These are phyloP conservation scores for Diachasma alloeum DNA, from an alignment of 1,140 invertebrate genomes.

Conservation along the genomic window DNA sequence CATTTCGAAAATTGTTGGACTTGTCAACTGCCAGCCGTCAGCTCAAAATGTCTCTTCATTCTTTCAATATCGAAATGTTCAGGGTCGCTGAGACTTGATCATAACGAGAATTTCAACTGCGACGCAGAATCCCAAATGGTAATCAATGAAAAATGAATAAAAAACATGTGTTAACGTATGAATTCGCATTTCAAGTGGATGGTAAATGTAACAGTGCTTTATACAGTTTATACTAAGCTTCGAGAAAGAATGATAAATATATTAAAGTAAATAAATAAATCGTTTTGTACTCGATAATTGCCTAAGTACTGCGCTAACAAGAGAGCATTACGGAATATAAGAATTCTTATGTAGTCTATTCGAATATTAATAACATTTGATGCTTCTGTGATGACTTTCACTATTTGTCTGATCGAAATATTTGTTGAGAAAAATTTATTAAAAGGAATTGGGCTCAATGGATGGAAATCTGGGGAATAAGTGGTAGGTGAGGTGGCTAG, in stretches of 20 bases:
- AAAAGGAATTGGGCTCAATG: constrained; percentile 11
- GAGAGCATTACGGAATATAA: constrained; percentile 40
- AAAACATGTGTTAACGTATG: constrained; percentile 17
- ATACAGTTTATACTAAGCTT: constrained; percentile 66
- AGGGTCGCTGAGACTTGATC: not conserved
- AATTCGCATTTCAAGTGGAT: constrained; percentile 12
- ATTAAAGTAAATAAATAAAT: constrained; percentile 39
- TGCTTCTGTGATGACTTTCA: constrained; percentile 64
- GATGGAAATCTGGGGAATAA: constrained; percentile 12
- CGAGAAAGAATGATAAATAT: constrained; percentile 33
- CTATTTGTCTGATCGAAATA: constrained; percentile 52
- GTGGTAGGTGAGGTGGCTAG: constrained; percentile 31
- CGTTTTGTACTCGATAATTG: constrained; percentile 64
- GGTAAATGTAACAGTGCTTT: constrained; percentile 57
- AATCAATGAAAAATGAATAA: not conserved
- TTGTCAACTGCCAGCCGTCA: not conserved
- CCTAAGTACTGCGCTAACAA: constrained; percentile 58
- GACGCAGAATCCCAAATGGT: too few species aligned
- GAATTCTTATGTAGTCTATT: constrained; percentile 54
- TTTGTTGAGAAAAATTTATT: constrained; percentile 43
- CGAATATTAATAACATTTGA: constrained; percentile 53
- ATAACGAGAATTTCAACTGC: too few species aligned
- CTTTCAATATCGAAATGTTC: not conserved
- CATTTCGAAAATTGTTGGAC: not conserved
- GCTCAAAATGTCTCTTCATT: not conserved